These are phyloP conservation scores for Phalacrocorax carbo DNA, from an alignment of 2,113 vertebrate species.

Conservation along the genomic window DNA sequence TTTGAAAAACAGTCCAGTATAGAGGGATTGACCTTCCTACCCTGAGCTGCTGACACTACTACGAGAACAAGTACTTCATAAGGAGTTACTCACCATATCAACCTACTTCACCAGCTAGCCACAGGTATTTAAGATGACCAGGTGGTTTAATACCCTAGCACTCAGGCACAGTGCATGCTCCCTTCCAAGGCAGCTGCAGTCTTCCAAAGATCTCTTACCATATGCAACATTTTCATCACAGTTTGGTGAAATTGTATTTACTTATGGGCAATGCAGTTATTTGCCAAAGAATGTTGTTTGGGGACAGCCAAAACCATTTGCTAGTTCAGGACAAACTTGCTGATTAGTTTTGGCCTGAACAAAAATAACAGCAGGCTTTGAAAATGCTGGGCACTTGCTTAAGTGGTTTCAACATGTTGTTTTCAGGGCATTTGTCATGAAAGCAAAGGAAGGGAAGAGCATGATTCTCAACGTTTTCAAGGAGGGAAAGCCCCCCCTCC, in stretches of 20 bases:
- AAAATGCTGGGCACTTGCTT: background rate
- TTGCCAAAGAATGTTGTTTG: background rate
- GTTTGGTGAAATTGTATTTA: background rate
- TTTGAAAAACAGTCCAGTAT: background rate
- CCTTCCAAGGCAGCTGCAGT: background rate
- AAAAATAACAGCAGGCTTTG: background rate
- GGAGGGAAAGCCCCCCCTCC: background rate
- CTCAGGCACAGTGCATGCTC: background rate
- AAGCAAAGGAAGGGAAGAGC: background rate
- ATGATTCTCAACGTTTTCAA: background rate
- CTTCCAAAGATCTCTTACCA: background rate
- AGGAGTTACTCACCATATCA: background rate
- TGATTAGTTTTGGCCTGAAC: background rate
- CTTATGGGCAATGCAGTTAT: background rate
- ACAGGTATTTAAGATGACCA: background rate
- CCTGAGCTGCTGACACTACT: background rate
- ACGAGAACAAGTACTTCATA: background rate
- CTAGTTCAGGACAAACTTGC: background rate
- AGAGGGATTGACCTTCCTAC: background rate
- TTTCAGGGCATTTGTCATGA: background rate
- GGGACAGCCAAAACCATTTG: slow-evolving; percentile 17
- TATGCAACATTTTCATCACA: background rate
- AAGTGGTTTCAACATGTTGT: background rate
- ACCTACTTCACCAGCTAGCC: background rate
- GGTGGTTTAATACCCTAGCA: background rate